Evolutionary conservation across 2,113 vertebrate species (phyloP).

Genomic region (Pachypanchax playfairii): DNA sequence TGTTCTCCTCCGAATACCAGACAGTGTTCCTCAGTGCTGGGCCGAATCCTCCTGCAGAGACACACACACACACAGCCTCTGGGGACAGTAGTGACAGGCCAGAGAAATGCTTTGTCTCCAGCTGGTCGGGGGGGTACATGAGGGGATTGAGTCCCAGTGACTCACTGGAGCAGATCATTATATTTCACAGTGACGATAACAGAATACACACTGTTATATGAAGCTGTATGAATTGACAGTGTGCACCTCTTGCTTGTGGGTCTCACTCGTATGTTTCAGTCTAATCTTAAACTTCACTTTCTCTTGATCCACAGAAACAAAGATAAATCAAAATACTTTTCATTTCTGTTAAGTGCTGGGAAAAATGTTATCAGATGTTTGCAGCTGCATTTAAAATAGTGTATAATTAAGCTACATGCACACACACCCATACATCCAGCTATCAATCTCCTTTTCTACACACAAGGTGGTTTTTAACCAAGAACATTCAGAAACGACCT

Average conservation of each 20-base stretch:
- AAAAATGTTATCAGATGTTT: neutral
- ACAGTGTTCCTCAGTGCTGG: slow-evolving; percentile 72
- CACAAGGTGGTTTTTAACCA: neutral
- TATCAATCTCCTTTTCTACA: slow-evolving; percentile 14
- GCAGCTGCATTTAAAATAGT: slow-evolving; percentile 7
- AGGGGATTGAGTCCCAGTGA: slow-evolving; percentile 56
- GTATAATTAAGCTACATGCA: slow-evolving; percentile 27
- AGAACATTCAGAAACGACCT: neutral
- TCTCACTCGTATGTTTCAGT: neutral
- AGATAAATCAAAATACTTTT: neutral
- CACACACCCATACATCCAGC: slow-evolving; percentile 15
- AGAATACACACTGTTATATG: slow-evolving; percentile 79
- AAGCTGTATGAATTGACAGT: slow-evolving; percentile 77
- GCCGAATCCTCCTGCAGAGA: slow-evolving; percentile 41
- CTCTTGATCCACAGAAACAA: too few species aligned
- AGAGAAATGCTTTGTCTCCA: slow-evolving; percentile 65
- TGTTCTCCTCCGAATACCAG: slow-evolving; percentile 54
- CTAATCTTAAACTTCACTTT: neutral
- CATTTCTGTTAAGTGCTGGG: neutral
- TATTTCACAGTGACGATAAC: slow-evolving; percentile 58
- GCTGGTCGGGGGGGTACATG: slow-evolving; percentile 58
- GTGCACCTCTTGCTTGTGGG: slow-evolving; percentile 7
- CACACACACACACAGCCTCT: slow-evolving; percentile 31
- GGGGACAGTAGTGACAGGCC: slow-evolving; percentile 50
- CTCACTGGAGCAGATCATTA: slow-evolving; percentile 57